Evolutionary conservation across 35 echinoderm and acorn worm species (phyloP).

Genomic region (Patiria miniata): DNA sequence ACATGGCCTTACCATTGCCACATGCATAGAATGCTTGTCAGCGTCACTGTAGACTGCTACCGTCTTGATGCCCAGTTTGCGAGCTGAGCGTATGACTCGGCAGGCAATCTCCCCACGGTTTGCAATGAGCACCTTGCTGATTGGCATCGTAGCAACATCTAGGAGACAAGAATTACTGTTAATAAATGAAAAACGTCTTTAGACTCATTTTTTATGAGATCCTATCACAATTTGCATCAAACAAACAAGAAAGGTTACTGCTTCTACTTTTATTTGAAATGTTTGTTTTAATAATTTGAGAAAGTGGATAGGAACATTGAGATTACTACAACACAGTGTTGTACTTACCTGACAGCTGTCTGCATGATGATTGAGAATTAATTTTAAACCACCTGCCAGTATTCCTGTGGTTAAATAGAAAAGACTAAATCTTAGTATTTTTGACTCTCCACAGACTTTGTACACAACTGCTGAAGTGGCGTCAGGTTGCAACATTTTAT

Average conservation of each 20-base stretch:
- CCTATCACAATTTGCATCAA: neutral
- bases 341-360: neutral
- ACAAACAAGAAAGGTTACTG: neutral
- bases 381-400: neutral
- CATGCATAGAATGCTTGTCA: conserved; percentile 90
- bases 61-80: conserved; percentile 84
- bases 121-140: conserved; percentile 93
- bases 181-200: neutral
- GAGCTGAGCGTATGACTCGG: conserved; percentile 86
- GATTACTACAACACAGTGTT: too few species aligned
- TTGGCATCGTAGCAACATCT: conserved; percentile 21
- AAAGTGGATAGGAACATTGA: too few species aligned
- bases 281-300: too few species aligned
- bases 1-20: conserved; percentile 83
- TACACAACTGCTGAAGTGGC: too few species aligned
- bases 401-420: neutral
- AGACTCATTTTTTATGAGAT: neutral
- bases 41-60: conserved; percentile 99
- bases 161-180: neutral
- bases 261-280: too few species aligned
- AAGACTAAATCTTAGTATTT: neutral
- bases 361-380: neutral
- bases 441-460: too few species aligned
- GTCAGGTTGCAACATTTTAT: too few species aligned
- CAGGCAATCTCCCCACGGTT: conserved; percentile 98